Evolutionary conservation across 2,888 invertebrate species (phyloP).

Genomic region (Xylota segnis): DNA sequence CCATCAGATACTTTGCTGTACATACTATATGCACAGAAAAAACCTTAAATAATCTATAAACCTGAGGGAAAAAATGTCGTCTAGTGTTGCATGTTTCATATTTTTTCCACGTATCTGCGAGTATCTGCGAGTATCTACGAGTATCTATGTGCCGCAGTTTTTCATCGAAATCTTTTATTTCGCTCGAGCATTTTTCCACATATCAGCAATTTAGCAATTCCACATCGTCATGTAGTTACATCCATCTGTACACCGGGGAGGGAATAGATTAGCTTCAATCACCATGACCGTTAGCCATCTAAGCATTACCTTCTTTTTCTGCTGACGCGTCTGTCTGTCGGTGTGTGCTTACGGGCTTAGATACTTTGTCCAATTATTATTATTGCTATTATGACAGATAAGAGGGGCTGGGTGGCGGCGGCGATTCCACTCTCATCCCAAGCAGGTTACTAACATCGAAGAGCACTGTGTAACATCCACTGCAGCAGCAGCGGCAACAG

Average conservation of each 20-base stretch:
- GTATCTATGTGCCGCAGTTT: neutral
- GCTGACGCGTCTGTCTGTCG: slow-evolving; percentile 7
- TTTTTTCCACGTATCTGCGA: neutral
- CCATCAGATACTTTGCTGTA: neutral
- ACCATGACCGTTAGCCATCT: slow-evolving; percentile 68
- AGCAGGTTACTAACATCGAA: slow-evolving; percentile 31
- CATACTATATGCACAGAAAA: neutral
- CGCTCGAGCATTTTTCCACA: slow-evolving; percentile 50
- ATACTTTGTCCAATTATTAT: slow-evolving; percentile 62
- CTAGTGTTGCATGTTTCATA: neutral
- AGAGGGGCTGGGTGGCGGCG: slow-evolving; percentile 18
- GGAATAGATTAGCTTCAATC: slow-evolving; percentile 67
- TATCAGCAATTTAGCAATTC: slow-evolving; percentile 69
- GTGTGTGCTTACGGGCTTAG: slow-evolving; percentile 22
- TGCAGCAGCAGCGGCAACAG: neutral
- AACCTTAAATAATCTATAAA: slow-evolving; percentile 6
- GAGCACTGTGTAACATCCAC: neutral
- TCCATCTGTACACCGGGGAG: slow-evolving; percentile 17
- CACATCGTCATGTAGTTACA: slow-evolving; percentile 18
- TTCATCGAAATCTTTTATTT: slow-evolving; percentile 8
- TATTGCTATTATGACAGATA: slow-evolving; percentile 59
- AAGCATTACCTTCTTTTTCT: slow-evolving; percentile 43
- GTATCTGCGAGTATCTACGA: too few relatives aligned
- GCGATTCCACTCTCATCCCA: neutral
- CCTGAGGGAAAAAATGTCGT: neutral